Conservation (phyloP, 2,888 invertebrate genomes). For the Crepidodera aurea region DNA sequence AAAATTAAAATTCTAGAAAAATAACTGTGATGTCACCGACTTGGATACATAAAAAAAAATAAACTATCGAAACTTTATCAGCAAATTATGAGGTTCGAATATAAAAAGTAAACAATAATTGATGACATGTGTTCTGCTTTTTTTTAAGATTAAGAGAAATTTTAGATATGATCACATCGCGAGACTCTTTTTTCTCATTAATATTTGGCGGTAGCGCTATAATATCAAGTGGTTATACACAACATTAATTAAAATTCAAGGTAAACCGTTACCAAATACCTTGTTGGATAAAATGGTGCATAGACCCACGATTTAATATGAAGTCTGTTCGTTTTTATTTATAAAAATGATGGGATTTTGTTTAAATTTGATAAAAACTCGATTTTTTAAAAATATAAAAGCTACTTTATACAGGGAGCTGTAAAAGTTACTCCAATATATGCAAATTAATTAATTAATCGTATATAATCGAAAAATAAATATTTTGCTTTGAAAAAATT, state of each 20-base stretch:
- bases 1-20: too few species aligned
- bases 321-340: too few species aligned
- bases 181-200: background rate
- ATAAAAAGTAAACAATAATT: background rate
- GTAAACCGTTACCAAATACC: slow-evolving; percentile 33
- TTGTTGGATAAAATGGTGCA: slow-evolving; percentile 18
- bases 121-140: background rate
- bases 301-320: slow-evolving; percentile 20
- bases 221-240: background rate
- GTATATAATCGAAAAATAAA: too few species aligned
- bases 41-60: too few species aligned
- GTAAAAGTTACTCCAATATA: too few species aligned
- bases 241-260: slow-evolving; percentile 27
- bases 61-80: background rate
- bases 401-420: too few species aligned
- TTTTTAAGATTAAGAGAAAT: background rate
- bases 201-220: background rate
- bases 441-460: too few species aligned
- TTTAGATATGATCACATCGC: background rate
- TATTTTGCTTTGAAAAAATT: too few species aligned
- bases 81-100: background rate
- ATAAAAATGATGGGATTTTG: slow-evolving; percentile 30
- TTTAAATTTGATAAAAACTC: too few species aligned
- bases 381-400: too few species aligned
- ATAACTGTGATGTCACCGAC: too few species aligned